Percentiles rank a stretch among this genome's conserved stretches.
phyloP scores from a whole-genome alignment of 2,888 invertebrate species.

The Lithophane socia region DNA sequence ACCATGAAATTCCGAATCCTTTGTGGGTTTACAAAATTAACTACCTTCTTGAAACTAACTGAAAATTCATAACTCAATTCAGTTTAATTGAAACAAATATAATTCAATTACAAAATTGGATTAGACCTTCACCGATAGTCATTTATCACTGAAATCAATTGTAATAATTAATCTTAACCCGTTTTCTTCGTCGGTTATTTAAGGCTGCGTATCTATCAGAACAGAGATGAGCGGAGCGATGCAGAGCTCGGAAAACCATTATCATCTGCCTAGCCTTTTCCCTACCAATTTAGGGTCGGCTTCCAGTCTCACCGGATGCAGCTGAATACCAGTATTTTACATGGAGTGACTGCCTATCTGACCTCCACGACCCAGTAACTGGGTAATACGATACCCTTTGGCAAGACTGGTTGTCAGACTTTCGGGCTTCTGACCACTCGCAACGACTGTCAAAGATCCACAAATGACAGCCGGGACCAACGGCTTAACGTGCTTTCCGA shows the following conservation, averaged over 20 bases:
- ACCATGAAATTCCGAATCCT: not conserved
- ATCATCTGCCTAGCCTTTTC: too few species aligned
- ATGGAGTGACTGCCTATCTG: too few species aligned
- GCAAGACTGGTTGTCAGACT: too few species aligned
- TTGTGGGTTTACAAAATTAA: constrained; percentile 10
- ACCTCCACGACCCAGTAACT: too few species aligned
- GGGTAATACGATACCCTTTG: too few species aligned
- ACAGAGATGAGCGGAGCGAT: not conserved
- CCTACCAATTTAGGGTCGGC: too few species aligned
- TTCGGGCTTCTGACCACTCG: too few species aligned
- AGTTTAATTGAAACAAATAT: constrained; percentile 13
- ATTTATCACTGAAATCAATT: constrained; percentile 33
- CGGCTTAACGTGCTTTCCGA: too few species aligned
- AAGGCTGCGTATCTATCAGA: not conserved
- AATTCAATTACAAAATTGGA: constrained; percentile 34
- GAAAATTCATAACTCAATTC: constrained; percentile 22
- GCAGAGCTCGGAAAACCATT: not conserved
- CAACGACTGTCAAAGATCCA: too few species aligned
- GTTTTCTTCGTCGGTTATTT: not conserved
- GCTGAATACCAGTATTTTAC: too few species aligned
- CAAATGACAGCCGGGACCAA: too few species aligned
- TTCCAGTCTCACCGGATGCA: too few species aligned
- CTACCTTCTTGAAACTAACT: not conserved
- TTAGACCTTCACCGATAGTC: not conserved
- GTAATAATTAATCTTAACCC: constrained; percentile 21